These are phyloP conservation scores for Pteropus rufus DNA, from an alignment of 2,797 vertebrate genomes.

Conservation along the genomic window DNA sequence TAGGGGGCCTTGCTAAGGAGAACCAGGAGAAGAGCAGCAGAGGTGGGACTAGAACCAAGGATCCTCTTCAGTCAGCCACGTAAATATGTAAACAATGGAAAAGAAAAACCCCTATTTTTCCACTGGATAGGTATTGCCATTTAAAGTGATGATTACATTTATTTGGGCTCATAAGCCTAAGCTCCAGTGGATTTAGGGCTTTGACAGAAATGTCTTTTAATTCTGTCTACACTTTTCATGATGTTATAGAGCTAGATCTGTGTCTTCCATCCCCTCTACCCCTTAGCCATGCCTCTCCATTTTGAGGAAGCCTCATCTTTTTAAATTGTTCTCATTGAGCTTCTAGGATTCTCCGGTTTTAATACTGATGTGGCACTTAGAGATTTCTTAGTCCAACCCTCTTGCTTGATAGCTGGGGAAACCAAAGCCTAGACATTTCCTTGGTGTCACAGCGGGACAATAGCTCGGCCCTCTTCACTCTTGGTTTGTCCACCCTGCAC, in stretches of 20 bases:
- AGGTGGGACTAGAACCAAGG: neutral
- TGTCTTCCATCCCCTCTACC: rapidly evolving
- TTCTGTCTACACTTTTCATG: neutral
- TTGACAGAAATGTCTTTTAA: neutral
- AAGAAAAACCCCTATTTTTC: neutral
- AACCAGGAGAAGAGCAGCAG: neutral
- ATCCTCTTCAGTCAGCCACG: neutral
- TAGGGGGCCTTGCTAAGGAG: neutral
- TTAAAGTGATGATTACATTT: neutral
- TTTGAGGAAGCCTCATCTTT: neutral
- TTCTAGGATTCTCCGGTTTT: neutral
- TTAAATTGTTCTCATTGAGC: neutral
- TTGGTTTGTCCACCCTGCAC: rapidly evolving
- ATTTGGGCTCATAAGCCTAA: neutral
- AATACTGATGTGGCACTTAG: neutral
- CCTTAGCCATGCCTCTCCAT: neutral
- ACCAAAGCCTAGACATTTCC: neutral
- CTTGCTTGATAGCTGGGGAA: neutral
- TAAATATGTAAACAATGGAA: neutral
- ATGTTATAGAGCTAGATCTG: neutral
- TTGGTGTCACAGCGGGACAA: neutral
- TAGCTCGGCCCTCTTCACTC: neutral
- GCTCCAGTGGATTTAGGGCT: neutral
- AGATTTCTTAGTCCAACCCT: neutral
- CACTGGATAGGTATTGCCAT: neutral